Base-by-base conservation (phyloP, 2,888 invertebrate genomes). In the Anthophora plumipes region DNA sequence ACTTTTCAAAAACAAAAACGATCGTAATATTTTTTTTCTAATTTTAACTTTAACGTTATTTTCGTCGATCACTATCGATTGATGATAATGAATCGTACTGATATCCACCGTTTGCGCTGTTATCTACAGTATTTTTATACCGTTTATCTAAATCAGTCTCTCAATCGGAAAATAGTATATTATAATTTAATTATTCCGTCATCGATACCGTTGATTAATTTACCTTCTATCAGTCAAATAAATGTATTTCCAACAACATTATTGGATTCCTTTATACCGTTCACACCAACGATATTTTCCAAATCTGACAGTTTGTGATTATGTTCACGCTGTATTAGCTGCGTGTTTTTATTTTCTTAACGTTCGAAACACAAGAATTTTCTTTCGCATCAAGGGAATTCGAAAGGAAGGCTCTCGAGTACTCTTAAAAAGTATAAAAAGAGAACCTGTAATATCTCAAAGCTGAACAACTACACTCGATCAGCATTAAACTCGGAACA, bases 21-120 rank as follows among this genome's bases (percentile, higher is more conserved):
- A 3, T 37, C 22, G 12, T 14, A 55, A 25, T 31, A n/a, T 37
- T 1, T 9, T 43, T 20, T 54, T n/a, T 31, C n/a, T 8, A 66
- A 54, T 70, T 70, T 64, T 70, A 57, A 22, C 25, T 31, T 2
- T 17, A 9, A 39, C 48, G 22, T 59, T 77, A 66, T 60, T 79
- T 55, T 43, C 61, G 20, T 31, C 31, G 31, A 31, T 31, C 31
- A 31, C 31, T 31, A 31, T 31, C 31, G 20, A 60, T 5, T 4
- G 12, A 20, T 20, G 60, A 52, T n/a, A 60, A 46, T 73, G 17
- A 54, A 46, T 7, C 20, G 14, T 3, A 7, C 37, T 20, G 20
- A 17, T 55, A 59, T 60, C 46, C 17, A 12, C 22, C 31, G 17
- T 5, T 46, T 3, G 1, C 11, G 5, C 9, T 20, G 50, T n/a